Evolutionary conservation across 2,113 vertebrate species (phyloP).

Genomic region (Fregetta grallaria): DNA sequence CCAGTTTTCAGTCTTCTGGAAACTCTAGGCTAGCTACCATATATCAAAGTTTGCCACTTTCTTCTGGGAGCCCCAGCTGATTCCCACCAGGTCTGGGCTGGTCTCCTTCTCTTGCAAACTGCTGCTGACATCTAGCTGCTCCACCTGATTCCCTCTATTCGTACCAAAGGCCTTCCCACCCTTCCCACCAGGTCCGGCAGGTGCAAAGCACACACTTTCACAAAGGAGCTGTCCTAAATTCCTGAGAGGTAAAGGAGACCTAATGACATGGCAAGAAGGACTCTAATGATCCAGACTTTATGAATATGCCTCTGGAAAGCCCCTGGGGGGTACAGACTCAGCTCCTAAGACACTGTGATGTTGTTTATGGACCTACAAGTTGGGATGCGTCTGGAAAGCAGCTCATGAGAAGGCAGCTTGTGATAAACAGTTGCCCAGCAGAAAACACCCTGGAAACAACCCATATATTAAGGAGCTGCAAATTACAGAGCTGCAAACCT

Average conservation of each 20-base stretch:
- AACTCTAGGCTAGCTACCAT: background rate
- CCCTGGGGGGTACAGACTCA: background rate
- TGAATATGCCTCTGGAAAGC: background rate
- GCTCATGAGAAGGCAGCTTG: background rate
- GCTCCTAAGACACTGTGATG: background rate
- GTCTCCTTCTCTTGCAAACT: background rate
- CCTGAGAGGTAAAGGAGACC: conserved; percentile 35
- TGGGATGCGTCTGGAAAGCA: conserved; percentile 12
- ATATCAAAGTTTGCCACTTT: accelerated
- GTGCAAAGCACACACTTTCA: background rate
- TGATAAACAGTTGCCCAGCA: conserved; percentile 3
- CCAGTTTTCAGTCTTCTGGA: background rate
- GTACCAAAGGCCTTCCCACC: background rate
- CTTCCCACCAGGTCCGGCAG: background rate
- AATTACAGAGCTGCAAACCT: conserved; percentile 33
- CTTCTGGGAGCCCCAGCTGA: background rate
- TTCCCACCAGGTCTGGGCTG: background rate
- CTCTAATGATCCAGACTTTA: background rate
- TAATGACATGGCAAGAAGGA: conserved; percentile 24
- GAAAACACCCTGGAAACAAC: conserved; percentile 38
- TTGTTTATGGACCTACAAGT: conserved; percentile 20
- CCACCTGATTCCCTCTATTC: background rate
- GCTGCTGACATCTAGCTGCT: conserved; percentile 51
- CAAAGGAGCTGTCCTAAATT: conserved; percentile 40
- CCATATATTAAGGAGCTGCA: conserved; percentile 25